phyloP scores from a whole-genome alignment of 2,797 vertebrate species.

The Ctenosaura bakeri region DNA sequence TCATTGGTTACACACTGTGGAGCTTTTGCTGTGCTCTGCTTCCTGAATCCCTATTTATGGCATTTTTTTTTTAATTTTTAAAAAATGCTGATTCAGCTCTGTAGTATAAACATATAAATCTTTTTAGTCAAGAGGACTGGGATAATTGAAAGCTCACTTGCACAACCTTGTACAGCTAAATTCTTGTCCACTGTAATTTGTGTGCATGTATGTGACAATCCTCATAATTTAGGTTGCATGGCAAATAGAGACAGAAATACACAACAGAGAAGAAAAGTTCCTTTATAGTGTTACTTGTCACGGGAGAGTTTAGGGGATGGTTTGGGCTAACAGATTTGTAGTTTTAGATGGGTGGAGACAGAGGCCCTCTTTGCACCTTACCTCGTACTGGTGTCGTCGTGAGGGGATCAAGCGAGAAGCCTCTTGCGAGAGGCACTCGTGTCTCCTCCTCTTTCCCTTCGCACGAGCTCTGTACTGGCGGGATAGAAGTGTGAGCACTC shows the following conservation, averaged over 20 bases:
- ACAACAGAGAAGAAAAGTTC: background rate
- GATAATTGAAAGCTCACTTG: constrained; percentile 65
- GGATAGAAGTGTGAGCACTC: no score
- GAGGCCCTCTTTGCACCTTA: no score
- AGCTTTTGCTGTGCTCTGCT: constrained; percentile 22
- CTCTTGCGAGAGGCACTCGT: no score
- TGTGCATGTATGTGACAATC: constrained; percentile 32
- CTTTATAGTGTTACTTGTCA: background rate
- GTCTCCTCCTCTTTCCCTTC: no score
- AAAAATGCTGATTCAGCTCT: constrained; percentile 54
- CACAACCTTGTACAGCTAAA: constrained; percentile 44
- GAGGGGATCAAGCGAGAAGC: no score
- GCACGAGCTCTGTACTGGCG: no score
- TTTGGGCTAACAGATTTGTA: background rate
- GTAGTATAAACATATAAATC: constrained; percentile 61
- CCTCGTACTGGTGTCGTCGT: no score
- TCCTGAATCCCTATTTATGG: constrained; percentile 51
- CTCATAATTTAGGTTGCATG: constrained; percentile 54
- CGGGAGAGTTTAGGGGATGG: background rate
- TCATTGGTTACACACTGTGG: constrained; percentile 9
- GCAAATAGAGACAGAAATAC: constrained; percentile 35
- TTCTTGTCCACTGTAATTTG: constrained; percentile 53
- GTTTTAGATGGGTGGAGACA: background rate
- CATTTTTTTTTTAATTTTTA: constrained; percentile 18
- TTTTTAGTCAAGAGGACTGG: constrained; percentile 29